Evolutionary conservation across 2,888 invertebrate species (phyloP).

Genomic region (Caenorhabditis sp.): DNA sequence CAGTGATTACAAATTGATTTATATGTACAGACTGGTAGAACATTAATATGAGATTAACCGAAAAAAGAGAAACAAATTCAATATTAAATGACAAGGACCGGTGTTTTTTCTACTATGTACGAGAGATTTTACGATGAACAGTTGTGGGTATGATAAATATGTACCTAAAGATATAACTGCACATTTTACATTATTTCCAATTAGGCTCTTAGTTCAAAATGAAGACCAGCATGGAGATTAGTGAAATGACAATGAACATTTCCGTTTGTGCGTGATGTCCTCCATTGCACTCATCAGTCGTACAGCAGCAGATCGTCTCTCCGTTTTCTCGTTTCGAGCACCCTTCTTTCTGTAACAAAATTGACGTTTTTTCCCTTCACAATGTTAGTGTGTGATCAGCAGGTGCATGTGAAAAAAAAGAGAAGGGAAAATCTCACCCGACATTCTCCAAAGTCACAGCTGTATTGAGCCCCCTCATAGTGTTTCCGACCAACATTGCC

Average conservation of each 20-base stretch:
- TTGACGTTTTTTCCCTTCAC: neutral
- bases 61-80: too few relatives aligned
- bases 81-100: too few relatives aligned
- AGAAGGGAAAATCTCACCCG: slow-evolving; percentile 19
- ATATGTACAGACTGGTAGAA: too few relatives aligned
- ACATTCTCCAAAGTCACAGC: slow-evolving; percentile 57
- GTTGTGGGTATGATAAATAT: too few relatives aligned
- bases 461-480: slow-evolving; percentile 57
- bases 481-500: slow-evolving; percentile 51
- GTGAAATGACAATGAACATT: neutral
- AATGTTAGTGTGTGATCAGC: neutral
- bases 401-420: slow-evolving; percentile 4
- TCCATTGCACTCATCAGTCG: slow-evolving; percentile 48
- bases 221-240: too few relatives aligned
- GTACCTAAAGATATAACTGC: too few relatives aligned
- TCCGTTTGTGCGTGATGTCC: neutral
- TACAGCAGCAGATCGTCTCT: slow-evolving; percentile 47
- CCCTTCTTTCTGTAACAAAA: slow-evolving; percentile 47
- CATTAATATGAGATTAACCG: too few relatives aligned
- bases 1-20: too few relatives aligned
- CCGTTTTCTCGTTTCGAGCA: slow-evolving; percentile 42
- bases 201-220: too few relatives aligned
- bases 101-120: too few relatives aligned
- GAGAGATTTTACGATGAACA: too few relatives aligned
- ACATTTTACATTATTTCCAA: too few relatives aligned